phyloP scores from a whole-genome alignment of 2,888 invertebrate genomes.

The Cantharis flavilabris region DNA sequence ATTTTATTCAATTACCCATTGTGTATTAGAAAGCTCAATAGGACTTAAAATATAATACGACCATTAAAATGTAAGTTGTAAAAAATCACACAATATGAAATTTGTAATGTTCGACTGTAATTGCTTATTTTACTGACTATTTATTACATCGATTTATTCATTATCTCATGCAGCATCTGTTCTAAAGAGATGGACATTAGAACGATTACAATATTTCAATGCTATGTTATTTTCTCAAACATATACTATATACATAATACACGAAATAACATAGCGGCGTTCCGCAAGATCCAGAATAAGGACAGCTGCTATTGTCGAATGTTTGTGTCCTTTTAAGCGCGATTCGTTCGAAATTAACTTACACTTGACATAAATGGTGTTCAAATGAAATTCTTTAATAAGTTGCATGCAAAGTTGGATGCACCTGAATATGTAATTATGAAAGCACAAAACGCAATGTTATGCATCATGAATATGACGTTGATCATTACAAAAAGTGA shows the following conservation, averaged over 20 bases:
- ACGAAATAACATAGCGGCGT: not conserved
- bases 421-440: conserved; percentile 1
- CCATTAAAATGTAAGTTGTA: not conserved
- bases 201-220: not conserved
- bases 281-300: not conserved
- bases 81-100: not conserved
- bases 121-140: not conserved
- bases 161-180: not conserved
- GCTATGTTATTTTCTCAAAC: not conserved
- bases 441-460: not conserved
- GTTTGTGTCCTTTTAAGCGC: not conserved
- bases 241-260: not conserved
- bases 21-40: not conserved
- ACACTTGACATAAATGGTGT: not conserved
- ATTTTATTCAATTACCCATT: not conserved
- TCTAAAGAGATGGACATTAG: not conserved
- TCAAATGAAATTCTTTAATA: not conserved
- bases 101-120: not conserved
- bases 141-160: not conserved
- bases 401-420: conserved; percentile 3
- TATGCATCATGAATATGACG: not conserved
- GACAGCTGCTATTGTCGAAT: not conserved
- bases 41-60: not conserved
- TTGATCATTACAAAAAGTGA: not conserved
- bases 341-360: not conserved